Percentiles rank a stretch among this genome's conserved stretches.
phyloP scores from a whole-genome alignment of 2,888 invertebrate genomes.

The Dascillus cervinus region DNA sequence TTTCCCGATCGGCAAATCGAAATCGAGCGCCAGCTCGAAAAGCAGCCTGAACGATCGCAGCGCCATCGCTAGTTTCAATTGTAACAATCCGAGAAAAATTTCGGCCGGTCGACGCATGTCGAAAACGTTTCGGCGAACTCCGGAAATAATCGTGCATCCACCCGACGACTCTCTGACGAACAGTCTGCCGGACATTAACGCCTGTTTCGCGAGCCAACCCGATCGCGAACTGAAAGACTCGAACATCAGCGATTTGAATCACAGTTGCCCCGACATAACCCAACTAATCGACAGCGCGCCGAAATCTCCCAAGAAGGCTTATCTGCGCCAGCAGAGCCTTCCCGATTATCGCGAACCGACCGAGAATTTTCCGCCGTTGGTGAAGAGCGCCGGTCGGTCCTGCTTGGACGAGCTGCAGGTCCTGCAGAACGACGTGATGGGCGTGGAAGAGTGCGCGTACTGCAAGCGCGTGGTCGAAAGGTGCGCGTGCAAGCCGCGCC shows the following conservation, averaged over 20 bases:
- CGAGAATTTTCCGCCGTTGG: slow-evolving; percentile 3
- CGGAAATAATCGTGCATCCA: slow-evolving; percentile 33
- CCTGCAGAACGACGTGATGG: slow-evolving; percentile 5
- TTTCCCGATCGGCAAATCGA: slow-evolving; percentile 25
- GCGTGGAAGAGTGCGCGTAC: slow-evolving; percentile 6
- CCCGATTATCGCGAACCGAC: slow-evolving; percentile 3
- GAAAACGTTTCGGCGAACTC: slow-evolving; percentile 27
- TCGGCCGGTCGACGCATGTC: slow-evolving; percentile 27
- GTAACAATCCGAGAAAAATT: slow-evolving; percentile 22
- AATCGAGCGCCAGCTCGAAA: slow-evolving; percentile 8
- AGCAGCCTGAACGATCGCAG: not conserved
- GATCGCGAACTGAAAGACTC: slow-evolving; percentile 2
- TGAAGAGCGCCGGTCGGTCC: not conserved
- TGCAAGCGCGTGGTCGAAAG: slow-evolving; percentile 5
- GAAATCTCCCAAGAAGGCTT: not conserved
- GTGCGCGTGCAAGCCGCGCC: slow-evolving; percentile 6
- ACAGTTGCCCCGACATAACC: slow-evolving; percentile 34
- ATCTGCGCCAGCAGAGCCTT: slow-evolving; percentile 5
- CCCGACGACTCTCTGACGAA: slow-evolving; percentile 31
- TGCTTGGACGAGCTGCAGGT: slow-evolving; percentile 6
- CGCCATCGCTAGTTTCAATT: slow-evolving; percentile 6
- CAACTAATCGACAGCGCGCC: not conserved
- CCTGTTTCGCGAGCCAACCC: slow-evolving; percentile 4
- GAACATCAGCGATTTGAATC: slow-evolving; percentile 28
- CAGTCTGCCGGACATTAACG: slow-evolving; percentile 37